Conservation (phyloP, 2,113 vertebrate genomes). For the Tonatia bakeri region DNA sequence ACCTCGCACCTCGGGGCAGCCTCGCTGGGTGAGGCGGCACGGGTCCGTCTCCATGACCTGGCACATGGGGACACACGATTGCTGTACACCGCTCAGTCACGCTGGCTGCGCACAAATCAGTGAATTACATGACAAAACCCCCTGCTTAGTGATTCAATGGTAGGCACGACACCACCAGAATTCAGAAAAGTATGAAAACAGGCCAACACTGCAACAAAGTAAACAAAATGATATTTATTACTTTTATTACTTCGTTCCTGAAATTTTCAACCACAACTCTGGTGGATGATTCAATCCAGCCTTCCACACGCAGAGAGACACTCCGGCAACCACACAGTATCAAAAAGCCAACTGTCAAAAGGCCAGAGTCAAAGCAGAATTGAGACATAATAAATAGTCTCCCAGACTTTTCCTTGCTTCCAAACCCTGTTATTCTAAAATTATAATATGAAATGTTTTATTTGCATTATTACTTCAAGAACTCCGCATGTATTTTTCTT, state of each 20-base stretch:
- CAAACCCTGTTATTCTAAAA: conserved; percentile 16
- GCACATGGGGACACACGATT: rapidly evolving
- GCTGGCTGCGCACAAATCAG: too few species aligned
- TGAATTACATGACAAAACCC: neutral
- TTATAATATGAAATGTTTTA: conserved; percentile 32
- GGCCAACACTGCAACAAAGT: neutral
- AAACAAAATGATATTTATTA: neutral
- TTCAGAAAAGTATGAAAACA: neutral
- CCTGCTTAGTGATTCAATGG: neutral
- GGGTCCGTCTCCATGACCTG: rapidly evolving
- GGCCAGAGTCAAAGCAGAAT: neutral
- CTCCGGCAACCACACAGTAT: neutral
- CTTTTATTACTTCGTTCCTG: neutral
- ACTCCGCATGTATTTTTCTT: conserved; percentile 46
- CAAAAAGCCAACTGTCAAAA: conserved; percentile 20
- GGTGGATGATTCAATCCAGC: neutral
- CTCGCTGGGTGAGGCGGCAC: too few species aligned
- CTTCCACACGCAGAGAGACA: neutral
- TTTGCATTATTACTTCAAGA: conserved; percentile 6
- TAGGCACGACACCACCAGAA: neutral
- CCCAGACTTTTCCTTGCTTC: conserved; percentile 15
- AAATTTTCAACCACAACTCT: neutral
- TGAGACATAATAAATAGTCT: conserved; percentile 21
- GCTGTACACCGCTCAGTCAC: neutral
- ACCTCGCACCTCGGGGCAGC: too few species aligned